Conservation (phyloP, 2,113 vertebrate species). For the Hiodon tergisus region DNA sequence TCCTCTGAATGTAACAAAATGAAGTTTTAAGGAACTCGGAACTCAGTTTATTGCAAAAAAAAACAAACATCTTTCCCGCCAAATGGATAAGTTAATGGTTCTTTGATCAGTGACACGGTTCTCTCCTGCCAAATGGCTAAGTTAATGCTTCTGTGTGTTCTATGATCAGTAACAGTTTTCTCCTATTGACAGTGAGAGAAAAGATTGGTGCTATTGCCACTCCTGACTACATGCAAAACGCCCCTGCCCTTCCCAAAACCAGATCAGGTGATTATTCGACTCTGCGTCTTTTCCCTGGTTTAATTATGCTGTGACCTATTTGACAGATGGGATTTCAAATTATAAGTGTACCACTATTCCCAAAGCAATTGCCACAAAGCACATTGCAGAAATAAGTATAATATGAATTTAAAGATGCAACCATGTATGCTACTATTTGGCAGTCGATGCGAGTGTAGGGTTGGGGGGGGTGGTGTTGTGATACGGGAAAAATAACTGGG, state of each 20-base stretch:
- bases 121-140: no score
- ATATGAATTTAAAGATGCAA: background rate
- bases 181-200: slow-evolving; percentile 74
- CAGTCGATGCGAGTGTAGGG: background rate
- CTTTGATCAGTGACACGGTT: no score
- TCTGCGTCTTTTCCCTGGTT: background rate
- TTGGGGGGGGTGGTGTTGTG: background rate
- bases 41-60: no score
- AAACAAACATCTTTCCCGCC: no score
- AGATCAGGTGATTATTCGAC: slow-evolving; percentile 75
- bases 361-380: no score
- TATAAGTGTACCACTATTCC: no score
- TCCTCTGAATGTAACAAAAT: no score
- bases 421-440: background rate
- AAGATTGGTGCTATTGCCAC: slow-evolving; percentile 96
- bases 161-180: background rate
- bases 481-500: background rate
- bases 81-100: no score
- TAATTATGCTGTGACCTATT: background rate
- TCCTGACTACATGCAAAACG: slow-evolving; percentile 91
- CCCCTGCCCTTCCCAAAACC: slow-evolving; percentile 91
- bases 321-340: no score
- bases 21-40: no score
- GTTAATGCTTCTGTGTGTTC: background rate
- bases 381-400: background rate